Conservation (phyloP, 2,797 vertebrate genomes). For the Myripristis murdjan region DNA sequence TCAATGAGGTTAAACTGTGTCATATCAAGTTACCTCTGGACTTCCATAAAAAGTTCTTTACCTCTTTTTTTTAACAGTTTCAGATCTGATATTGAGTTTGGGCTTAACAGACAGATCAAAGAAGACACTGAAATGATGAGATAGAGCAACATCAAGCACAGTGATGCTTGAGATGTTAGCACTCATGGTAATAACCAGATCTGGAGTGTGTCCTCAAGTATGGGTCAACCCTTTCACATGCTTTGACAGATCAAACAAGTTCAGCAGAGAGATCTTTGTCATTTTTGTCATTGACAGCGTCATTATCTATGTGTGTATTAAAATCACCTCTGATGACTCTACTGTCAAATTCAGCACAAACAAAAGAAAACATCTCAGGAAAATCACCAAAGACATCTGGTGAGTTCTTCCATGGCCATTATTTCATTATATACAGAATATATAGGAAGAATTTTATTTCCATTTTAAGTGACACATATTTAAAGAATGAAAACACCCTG, state of each 20-base stretch:
- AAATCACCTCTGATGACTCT: constrained; percentile 13
- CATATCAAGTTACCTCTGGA: no score
- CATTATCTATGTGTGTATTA: constrained; percentile 14
- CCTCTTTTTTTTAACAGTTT: neutral
- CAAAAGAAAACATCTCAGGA: constrained; percentile 12
- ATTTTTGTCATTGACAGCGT: neutral
- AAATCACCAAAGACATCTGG: neutral
- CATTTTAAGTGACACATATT: neutral
- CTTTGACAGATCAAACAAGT: neutral
- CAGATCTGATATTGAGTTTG: neutral
- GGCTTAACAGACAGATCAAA: neutral
- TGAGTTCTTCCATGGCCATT: constrained; percentile 17
- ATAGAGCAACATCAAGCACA: constrained; percentile 1
- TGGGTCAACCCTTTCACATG: constrained; percentile 1
- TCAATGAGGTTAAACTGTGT: no score
- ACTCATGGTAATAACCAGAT: constrained; percentile 8
- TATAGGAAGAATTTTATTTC: neutral
- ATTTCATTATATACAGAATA: constrained; percentile 24
- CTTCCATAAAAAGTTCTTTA: no score
- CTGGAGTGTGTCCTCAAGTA: neutral
- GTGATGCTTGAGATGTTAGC: neutral
- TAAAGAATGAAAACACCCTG: constrained; percentile 11
- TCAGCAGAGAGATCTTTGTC: neutral
- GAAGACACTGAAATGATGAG: neutral
- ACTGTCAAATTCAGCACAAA: constrained; percentile 18